These are phyloP conservation scores for Erpetoichthys calabaricus DNA, from an alignment of 2,797 vertebrate genomes.

Conservation along the genomic window DNA sequence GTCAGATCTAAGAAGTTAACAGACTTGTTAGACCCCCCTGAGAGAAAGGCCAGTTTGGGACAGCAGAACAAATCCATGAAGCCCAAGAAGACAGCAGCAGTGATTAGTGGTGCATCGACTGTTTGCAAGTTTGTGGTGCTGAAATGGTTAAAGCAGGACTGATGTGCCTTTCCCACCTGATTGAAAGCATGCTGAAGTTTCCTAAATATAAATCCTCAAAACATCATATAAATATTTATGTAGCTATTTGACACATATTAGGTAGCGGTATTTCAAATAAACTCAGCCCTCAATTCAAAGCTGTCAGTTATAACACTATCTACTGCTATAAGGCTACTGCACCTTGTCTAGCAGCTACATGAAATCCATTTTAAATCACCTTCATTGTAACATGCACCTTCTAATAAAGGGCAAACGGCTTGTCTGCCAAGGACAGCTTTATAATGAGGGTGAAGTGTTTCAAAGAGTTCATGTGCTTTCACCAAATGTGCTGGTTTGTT, in stretches of 20 bases:
- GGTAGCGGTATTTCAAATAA: slow-evolving; percentile 58
- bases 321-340: slow-evolving; percentile 38
- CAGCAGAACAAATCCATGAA: too few relatives aligned
- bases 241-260: slow-evolving; percentile 57
- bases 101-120: too few relatives aligned
- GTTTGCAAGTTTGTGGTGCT: slow-evolving; percentile 3
- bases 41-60: too few relatives aligned
- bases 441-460: slow-evolving; percentile 50
- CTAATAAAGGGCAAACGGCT: slow-evolving; percentile 56
- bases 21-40: too few relatives aligned
- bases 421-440: slow-evolving; percentile 57
- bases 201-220: slow-evolving; percentile 27
- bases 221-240: slow-evolving; percentile 55
- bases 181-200: slow-evolving; percentile 27
- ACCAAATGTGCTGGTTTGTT: slow-evolving; percentile 32
- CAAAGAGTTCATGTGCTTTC: background rate
- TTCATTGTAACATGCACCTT: slow-evolving; percentile 47
- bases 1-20: too few relatives aligned
- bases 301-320: slow-evolving; percentile 56
- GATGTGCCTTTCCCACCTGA: slow-evolving; percentile 28
- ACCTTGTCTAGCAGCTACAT: slow-evolving; percentile 54
- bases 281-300: slow-evolving; percentile 56
- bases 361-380: slow-evolving; percentile 58
- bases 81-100: background rate
- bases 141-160: slow-evolving; percentile 7